These are phyloP conservation scores for Oasisia sp. DNA, from an alignment of 2,888 invertebrate species.

Conservation along the genomic window DNA sequence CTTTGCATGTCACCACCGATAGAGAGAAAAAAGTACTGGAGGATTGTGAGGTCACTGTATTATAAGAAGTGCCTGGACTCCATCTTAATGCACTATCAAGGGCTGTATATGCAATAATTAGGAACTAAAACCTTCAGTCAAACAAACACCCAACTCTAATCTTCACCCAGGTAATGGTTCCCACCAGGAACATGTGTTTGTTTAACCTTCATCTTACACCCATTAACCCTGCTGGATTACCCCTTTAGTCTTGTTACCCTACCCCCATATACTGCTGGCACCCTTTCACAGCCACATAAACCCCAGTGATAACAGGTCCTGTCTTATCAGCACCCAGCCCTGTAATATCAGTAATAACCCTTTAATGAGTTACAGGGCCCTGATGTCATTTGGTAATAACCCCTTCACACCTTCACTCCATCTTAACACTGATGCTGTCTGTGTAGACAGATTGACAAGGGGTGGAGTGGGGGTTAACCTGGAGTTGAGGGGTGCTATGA, in stretches of 20 bases:
- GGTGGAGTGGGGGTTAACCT: background rate
- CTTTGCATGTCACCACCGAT: background rate
- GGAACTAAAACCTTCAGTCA: background rate
- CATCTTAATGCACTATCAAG: background rate
- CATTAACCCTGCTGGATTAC: conserved; percentile 17
- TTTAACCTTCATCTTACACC: conserved; percentile 7
- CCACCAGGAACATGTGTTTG: background rate
- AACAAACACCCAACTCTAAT: background rate
- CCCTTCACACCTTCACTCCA: background rate
- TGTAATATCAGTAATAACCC: background rate
- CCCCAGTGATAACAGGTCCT: background rate
- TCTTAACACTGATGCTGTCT: background rate
- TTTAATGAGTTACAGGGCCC: background rate
- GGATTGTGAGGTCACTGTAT: background rate
- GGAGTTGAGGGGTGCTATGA: too few species aligned
- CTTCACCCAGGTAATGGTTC: conserved; percentile 5
- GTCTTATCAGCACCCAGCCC: background rate
- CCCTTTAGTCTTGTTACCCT: background rate
- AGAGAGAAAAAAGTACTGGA: background rate
- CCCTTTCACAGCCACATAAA: background rate
- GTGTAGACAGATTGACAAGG: background rate
- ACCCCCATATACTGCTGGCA: background rate
- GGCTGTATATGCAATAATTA: background rate
- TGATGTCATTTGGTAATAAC: background rate
- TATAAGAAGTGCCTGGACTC: background rate